These are phyloP conservation scores for Elephantulus edwardii DNA, from an alignment of 2,113 vertebrate species.

Conservation along the genomic window DNA sequence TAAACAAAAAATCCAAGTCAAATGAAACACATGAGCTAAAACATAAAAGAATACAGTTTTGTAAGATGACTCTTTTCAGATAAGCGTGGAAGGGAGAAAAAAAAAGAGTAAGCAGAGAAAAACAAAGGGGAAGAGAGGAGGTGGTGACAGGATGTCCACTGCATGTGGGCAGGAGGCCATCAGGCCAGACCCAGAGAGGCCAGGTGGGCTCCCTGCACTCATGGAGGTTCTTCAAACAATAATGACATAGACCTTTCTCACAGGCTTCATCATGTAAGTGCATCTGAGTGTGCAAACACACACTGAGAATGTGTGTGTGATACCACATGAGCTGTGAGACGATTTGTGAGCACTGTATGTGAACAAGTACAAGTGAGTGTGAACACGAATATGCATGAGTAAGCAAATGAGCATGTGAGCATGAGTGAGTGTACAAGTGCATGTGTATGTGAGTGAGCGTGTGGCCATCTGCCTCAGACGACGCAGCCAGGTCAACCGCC, in stretches of 20 bases:
- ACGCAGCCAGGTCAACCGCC: no score
- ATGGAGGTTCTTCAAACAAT: background rate
- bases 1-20: conserved; percentile 39
- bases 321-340: no score
- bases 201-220: background rate
- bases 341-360: background rate
- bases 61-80: background rate
- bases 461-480: background rate
- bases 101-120: no score
- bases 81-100: no score
- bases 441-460: background rate
- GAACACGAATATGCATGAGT: no score
- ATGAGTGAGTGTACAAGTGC: background rate
- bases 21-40: conserved; percentile 71
- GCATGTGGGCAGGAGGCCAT: background rate
- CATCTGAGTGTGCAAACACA: no score
- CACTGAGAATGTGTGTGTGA: background rate
- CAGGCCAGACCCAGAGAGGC: background rate
- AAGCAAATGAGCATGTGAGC: no score
- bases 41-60: conserved; percentile 59
- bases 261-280: background rate
- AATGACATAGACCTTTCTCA: background rate
- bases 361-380: no score
- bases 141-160: background rate
- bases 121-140: no score